Evolutionary conservation across 2,797 vertebrate genomes (phyloP).

Genomic region (Microtus obscurus): DNA sequence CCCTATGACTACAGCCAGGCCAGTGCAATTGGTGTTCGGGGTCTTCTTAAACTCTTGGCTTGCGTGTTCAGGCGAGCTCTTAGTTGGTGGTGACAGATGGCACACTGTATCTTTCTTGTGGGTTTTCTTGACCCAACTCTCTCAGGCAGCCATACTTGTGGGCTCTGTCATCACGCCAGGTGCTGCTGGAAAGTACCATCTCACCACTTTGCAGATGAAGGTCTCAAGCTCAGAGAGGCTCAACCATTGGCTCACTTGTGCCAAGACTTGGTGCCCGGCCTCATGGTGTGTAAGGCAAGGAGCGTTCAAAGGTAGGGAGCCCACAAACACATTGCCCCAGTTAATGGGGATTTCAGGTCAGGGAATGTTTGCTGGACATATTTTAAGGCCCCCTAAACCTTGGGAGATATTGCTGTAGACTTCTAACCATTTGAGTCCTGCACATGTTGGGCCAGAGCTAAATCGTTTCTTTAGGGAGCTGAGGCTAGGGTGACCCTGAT

Average conservation of each 20-base stretch:
- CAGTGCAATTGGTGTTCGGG: background rate
- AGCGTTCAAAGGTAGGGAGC: background rate
- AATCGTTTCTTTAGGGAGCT: background rate
- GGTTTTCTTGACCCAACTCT: background rate
- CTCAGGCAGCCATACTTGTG: background rate
- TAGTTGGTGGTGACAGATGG: constrained; percentile 28
- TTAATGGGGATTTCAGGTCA: background rate
- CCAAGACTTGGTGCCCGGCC: background rate
- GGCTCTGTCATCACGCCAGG: background rate
- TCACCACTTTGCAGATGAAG: background rate
- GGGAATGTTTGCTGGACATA: background rate
- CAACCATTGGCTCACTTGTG: background rate
- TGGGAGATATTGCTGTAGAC: background rate
- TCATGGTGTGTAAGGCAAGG: background rate
- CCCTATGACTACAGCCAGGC: background rate
- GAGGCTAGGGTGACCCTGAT: background rate
- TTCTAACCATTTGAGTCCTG: background rate
- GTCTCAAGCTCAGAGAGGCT: constrained; percentile 22
- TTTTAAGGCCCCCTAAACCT: background rate
- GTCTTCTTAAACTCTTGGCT: constrained; percentile 49
- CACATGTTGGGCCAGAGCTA: background rate
- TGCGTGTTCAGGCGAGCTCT: constrained; percentile 13
- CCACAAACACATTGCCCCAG: background rate
- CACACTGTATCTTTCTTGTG: background rate
- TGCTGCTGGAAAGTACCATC: background rate